Evolutionary conservation across 2,113 vertebrate species (phyloP).

Genomic region (Corynorhinus townsendii): DNA sequence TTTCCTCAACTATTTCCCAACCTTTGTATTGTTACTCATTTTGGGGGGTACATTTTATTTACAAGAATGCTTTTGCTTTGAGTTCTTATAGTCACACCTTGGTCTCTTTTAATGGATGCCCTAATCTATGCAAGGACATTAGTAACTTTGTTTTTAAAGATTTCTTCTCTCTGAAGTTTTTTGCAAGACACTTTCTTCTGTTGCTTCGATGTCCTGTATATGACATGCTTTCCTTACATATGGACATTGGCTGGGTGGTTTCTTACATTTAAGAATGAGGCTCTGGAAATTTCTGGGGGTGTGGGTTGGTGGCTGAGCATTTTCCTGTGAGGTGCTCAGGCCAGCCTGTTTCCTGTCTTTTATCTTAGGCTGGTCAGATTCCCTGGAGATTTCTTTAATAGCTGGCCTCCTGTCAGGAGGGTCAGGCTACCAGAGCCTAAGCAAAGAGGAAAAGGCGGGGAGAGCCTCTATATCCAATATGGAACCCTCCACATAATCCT

Average conservation of each 20-base stretch:
- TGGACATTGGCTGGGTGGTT: not conserved
- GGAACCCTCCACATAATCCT: not conserved
- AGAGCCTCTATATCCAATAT: not conserved
- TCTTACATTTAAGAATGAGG: not conserved
- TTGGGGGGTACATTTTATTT: not conserved
- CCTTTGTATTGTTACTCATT: not conserved
- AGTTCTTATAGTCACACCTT: not conserved
- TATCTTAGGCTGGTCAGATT: not conserved
- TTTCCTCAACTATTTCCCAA: not conserved
- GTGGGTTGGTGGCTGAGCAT: not conserved
- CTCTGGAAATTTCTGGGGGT: not conserved
- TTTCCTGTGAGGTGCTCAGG: not conserved
- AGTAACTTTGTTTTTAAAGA: not conserved
- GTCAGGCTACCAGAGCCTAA: not conserved
- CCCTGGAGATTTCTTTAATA: not conserved
- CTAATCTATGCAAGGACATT: not conserved
- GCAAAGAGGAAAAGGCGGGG: not conserved
- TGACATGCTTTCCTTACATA: not conserved
- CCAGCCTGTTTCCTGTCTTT: not conserved
- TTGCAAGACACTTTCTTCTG: not conserved
- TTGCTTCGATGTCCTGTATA: not conserved
- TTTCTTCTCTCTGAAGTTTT: not conserved
- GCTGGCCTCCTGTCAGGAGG: not conserved
- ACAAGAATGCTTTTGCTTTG: not conserved
- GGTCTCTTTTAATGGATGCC: not conserved